These are phyloP conservation scores for Chionomys nivalis DNA, from an alignment of 2,113 vertebrate species.

Conservation along the genomic window DNA sequence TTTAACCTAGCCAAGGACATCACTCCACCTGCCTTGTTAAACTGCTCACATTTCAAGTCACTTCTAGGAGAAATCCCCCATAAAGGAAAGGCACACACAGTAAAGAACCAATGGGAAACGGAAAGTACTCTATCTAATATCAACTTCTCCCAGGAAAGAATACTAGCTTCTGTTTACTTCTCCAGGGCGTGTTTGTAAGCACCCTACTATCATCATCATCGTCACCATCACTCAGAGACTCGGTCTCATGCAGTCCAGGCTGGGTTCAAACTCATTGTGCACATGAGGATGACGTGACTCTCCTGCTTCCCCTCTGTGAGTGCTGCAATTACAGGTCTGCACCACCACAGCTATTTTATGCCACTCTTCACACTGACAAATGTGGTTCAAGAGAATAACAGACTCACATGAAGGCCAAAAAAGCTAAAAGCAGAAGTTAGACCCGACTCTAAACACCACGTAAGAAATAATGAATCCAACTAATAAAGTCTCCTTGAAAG, in stretches of 20 bases:
- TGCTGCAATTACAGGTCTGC: not conserved
- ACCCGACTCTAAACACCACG: not conserved
- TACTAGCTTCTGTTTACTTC: not conserved
- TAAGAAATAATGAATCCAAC: conserved; percentile 10
- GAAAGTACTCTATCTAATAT: not conserved
- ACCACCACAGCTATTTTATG: not conserved
- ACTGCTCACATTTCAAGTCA: not conserved
- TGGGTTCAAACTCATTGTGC: not conserved
- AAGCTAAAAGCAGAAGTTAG: not conserved
- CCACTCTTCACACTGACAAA: not conserved
- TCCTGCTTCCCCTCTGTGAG: not conserved
- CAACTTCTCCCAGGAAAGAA: conserved; percentile 14
- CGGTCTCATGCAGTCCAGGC: not conserved
- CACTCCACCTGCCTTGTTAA: not conserved
- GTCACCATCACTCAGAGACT: not conserved
- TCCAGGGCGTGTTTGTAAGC: conserved; percentile 20
- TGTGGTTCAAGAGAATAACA: conserved; percentile 23
- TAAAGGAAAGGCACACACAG: not conserved
- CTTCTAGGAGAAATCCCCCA: conserved; percentile 8
- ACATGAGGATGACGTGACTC: not conserved
- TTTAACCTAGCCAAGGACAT: not conserved
- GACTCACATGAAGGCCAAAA: conserved; percentile 16
- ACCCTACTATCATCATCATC: not conserved
- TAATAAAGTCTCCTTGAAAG: not conserved
- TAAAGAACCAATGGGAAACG: not conserved